A percentile compares a stretch with the other conserved stretches of the same genome.
Evolutionary conservation across 2,797 vertebrate species (phyloP).

Genomic region (Loriculus beryllinus): DNA sequence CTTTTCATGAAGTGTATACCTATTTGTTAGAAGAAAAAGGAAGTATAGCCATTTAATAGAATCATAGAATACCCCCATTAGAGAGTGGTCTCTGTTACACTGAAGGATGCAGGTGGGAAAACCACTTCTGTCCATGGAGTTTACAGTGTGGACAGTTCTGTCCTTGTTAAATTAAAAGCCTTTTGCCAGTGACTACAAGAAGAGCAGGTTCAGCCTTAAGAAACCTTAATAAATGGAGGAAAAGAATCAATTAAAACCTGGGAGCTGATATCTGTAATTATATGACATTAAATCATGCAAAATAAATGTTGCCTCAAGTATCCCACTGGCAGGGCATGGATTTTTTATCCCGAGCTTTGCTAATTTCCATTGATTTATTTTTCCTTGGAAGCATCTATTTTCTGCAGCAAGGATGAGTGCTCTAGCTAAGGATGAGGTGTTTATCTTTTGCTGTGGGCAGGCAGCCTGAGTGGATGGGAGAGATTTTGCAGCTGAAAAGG

Average conservation of each 20-base stretch:
- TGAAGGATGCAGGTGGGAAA: neutral
- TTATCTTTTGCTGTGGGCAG: neutral
- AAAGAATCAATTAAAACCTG: neutral
- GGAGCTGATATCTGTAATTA: constrained; percentile 57
- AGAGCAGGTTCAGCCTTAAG: neutral
- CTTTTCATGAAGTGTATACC: neutral
- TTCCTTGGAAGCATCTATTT: constrained; percentile 60
- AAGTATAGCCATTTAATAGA: neutral
- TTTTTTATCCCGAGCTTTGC: constrained; percentile 60
- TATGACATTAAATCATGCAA: constrained; percentile 58
- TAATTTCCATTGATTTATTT: constrained; percentile 73
- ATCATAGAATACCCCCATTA: neutral
- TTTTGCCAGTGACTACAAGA: neutral
- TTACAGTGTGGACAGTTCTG: neutral
- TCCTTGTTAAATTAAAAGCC: neutral
- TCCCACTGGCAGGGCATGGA: constrained; percentile 44
- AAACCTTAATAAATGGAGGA: neutral
- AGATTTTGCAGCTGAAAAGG: neutral
- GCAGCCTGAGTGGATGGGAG: neutral
- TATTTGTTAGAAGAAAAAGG: neutral
- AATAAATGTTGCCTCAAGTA: constrained; percentile 48
- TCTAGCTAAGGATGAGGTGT: constrained; percentile 1
- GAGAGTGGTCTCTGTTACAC: neutral
- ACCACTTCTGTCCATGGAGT: neutral
- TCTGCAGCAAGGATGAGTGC: constrained; percentile 21